Conservation (phyloP, 2,797 vertebrate genomes). For the Lithobates sylvaticus region DNA sequence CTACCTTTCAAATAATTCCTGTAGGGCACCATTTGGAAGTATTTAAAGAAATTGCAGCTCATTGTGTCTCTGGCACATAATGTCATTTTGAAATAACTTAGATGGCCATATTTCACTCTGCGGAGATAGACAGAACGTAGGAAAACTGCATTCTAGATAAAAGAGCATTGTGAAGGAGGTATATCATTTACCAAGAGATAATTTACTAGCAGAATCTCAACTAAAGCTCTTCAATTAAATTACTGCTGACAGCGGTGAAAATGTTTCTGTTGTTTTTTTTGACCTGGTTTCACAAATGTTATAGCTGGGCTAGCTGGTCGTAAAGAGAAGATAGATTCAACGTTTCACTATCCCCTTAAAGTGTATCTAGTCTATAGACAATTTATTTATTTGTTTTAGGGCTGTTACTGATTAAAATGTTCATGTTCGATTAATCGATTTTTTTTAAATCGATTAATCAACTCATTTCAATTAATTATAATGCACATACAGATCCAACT, state of each 20-base stretch:
- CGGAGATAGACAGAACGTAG: constrained; percentile 17
- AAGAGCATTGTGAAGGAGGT: constrained; percentile 8
- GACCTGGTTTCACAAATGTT: not conserved
- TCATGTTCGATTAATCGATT: too few relatives aligned
- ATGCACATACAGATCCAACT: too few relatives aligned
- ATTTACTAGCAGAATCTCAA: constrained; percentile 16
- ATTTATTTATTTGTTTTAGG: too few relatives aligned
- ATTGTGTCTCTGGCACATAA: constrained; percentile 49
- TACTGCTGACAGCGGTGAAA: not conserved
- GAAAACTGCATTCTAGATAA: constrained; percentile 21
- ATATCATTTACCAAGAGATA: constrained; percentile 22
- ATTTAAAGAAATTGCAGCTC: constrained; percentile 55
- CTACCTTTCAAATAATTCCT: constrained; percentile 47
- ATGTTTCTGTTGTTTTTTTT: not conserved
- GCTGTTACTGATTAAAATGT: too few relatives aligned
- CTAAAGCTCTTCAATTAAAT: constrained; percentile 24
- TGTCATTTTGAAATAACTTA: constrained; percentile 50
- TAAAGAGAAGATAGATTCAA: too few relatives aligned
- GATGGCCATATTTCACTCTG: constrained; percentile 40
- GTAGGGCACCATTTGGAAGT: constrained; percentile 58
- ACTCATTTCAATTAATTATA: too few relatives aligned
- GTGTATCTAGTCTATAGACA: too few relatives aligned
- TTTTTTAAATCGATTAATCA: too few relatives aligned
- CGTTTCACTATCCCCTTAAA: too few relatives aligned
- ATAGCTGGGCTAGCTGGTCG: not conserved